Base-by-base conservation (phyloP, 2,888 invertebrate genomes). In the Ochlodes sylvanus region DNA sequence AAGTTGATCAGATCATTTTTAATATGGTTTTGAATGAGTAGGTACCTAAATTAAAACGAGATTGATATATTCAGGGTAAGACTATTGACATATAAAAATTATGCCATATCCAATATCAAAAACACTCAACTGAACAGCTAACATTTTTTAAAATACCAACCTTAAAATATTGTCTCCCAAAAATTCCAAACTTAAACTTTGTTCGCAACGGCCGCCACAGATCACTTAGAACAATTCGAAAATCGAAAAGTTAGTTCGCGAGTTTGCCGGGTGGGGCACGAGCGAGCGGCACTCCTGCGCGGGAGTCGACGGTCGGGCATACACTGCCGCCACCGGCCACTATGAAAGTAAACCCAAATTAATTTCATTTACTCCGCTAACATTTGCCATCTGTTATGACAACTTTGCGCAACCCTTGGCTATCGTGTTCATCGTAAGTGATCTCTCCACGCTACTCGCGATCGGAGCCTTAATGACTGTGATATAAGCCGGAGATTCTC, bases 301-400 rank as follows among this genome's bases (percentile, higher is more conserved):
- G 72, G 75, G 84, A 82, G 85, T 78, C 87, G 85, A 81, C 87
- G 82, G 82, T 83, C 82, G 81, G 79, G 77, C 81, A 78, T 78
- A 75, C 83, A 89, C 88, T 89, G 88, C 79, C 83, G 69, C 68
- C 68, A 64, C 72, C 72, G 72, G 81, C 86, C 85, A 81, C 80
- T 84, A 85, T 83, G 90, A 91, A 91, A 91, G 90, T 90, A 80
- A 82, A 82, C 81, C 82, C 85, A 83, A 86, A 87, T 87, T 88
- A 88, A 88, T 88, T 87, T 88, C 88, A 89, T 86, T 89, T 88
- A 86, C 85, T 80, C 79, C 81, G 80, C 82, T 84, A 87, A 84
- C 84, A 84, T 84, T 85, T 85, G 77, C 82, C 78, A 83, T 78
- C 77, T 82, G 81, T 84, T 86, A 85, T 85, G 82, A 82, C 83